Percentiles rank a stretch among this genome's conserved stretches.
These are phyloP conservation scores for Garra rufa DNA, from an alignment of 2,113 vertebrate species.

Conservation along the genomic window DNA sequence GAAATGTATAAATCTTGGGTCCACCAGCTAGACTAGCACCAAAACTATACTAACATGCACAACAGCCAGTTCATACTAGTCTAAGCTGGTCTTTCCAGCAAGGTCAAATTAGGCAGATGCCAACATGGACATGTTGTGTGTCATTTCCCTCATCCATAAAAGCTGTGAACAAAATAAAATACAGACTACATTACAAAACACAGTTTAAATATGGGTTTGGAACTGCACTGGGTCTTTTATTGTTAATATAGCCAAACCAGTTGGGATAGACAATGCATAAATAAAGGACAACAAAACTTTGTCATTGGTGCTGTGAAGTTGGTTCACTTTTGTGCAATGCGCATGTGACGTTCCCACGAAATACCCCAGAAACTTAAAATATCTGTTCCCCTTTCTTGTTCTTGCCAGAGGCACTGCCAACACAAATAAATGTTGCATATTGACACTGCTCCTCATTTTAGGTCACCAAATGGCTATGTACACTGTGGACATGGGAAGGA, in stretches of 20 bases:
- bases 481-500: not conserved
- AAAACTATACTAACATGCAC: not conserved
- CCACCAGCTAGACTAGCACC: not conserved
- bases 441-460: constrained; percentile 9
- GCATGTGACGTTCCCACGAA: not conserved
- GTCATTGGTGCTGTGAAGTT: not conserved
- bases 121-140: not conserved
- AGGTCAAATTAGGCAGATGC: not conserved
- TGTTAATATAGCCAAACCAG: not conserved
- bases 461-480: constrained; percentile 17
- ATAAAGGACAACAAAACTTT: not conserved
- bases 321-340: constrained; percentile 2
- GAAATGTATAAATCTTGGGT: not conserved
- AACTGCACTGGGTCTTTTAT: not conserved
- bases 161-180: not conserved
- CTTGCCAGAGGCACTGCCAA: constrained; percentile 8
- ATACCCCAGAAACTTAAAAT: constrained; percentile 23
- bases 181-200: not conserved
- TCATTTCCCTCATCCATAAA: not conserved
- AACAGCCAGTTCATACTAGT: not conserved
- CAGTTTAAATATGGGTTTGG: not conserved
- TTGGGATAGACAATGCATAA: not conserved
- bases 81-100: constrained; percentile 3
- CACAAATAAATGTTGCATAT: constrained; percentile 18
- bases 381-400: constrained; percentile 34